These are phyloP conservation scores for Pristionchus arcanus DNA, from an alignment of 2,888 invertebrate genomes.

Conservation along the genomic window DNA sequence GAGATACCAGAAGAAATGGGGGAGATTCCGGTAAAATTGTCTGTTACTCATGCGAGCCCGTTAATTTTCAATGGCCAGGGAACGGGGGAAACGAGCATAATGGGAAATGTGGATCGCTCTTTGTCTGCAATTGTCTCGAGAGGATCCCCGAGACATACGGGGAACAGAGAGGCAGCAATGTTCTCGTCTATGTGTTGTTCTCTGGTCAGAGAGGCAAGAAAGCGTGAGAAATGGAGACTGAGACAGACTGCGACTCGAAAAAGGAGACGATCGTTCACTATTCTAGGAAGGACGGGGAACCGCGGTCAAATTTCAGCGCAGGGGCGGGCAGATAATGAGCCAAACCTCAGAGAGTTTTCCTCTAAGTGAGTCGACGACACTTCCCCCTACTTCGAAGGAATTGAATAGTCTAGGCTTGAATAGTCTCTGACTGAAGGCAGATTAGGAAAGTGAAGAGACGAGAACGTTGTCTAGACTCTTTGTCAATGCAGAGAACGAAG, in stretches of 20 bases:
- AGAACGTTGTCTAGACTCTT: too few species aligned
- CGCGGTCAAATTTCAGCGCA: constrained; percentile 2
- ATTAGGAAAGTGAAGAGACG: too few species aligned
- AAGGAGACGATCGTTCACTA: not conserved
- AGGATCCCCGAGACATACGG: too few species aligned
- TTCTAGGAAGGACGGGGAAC: not conserved
- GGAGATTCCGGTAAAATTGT: too few species aligned
- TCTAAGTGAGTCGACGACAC: not conserved
- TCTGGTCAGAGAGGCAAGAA: not conserved
- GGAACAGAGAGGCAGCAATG: not conserved
- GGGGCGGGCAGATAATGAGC: not conserved
- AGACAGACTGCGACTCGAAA: not conserved
- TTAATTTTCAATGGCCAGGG: too few species aligned
- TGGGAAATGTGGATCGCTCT: too few species aligned
- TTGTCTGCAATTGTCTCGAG: too few species aligned
- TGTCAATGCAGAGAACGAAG: too few species aligned
- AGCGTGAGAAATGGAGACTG: not conserved
- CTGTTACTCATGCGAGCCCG: too few species aligned
- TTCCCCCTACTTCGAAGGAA: constrained; percentile 18
- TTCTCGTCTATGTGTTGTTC: not conserved
- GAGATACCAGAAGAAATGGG: too few species aligned
- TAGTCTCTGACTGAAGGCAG: not conserved
- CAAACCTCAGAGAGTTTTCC: not conserved
- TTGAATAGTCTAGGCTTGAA: not conserved
- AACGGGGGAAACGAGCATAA: too few species aligned